phyloP scores from a whole-genome alignment of 2,797 vertebrate species.

The Gymnopithys bicolor region DNA sequence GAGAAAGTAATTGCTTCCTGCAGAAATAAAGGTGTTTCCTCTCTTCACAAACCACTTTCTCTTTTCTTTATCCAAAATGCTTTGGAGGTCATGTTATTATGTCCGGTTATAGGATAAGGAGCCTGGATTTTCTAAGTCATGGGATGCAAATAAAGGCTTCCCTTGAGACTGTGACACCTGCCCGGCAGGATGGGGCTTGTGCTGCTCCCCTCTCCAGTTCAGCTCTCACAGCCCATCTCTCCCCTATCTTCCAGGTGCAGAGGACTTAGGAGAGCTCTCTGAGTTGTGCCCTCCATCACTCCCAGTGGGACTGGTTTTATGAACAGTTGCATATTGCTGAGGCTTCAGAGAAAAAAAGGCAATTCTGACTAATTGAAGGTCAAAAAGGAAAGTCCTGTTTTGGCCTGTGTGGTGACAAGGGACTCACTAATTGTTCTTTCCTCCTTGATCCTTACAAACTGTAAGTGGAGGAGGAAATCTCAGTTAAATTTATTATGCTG shows the following conservation, averaged over 20 bases:
- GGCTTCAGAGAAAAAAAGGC: background rate
- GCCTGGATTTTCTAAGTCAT: slow-evolving; percentile 1
- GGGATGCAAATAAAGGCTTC: slow-evolving; percentile 27
- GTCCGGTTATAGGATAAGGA: slow-evolving; percentile 50
- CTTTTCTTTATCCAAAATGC: slow-evolving; percentile 64
- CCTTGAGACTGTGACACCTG: background rate
- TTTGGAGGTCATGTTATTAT: slow-evolving; percentile 60
- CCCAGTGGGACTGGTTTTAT: background rate
- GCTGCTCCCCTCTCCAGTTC: background rate
- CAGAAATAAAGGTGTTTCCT: slow-evolving; percentile 72
- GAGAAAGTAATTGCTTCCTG: slow-evolving; percentile 64
- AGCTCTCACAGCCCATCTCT: background rate
- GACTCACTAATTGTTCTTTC: slow-evolving; percentile 38
- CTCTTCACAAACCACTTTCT: slow-evolving; percentile 51
- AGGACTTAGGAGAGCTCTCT: background rate
- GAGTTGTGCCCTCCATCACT: background rate
- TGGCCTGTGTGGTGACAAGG: background rate
- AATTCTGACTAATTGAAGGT: background rate
- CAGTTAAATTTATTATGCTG: background rate
- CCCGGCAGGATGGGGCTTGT: background rate
- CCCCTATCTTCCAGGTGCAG: background rate
- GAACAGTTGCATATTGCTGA: background rate
- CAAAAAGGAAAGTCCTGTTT: slow-evolving; percentile 1
- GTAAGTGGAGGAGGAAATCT: slow-evolving; percentile 5
- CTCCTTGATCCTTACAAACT: slow-evolving; percentile 31